Evolutionary conservation across 2,797 vertebrate species (phyloP).

Genomic region (Eptatretus atami): DNA sequence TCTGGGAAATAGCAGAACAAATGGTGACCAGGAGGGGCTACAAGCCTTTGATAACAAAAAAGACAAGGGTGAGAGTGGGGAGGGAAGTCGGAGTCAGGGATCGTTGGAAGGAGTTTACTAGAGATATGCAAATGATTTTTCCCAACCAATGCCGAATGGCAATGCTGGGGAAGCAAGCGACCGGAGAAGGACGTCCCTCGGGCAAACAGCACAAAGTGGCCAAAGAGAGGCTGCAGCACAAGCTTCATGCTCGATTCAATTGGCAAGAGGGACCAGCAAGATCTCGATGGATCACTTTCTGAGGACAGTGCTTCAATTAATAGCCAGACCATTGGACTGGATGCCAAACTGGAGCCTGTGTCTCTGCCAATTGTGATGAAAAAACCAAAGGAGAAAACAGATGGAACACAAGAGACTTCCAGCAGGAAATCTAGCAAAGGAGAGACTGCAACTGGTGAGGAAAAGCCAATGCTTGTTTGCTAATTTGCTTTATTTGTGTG

Average conservation of each 20-base stretch:
- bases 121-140: slow-evolving; percentile 67
- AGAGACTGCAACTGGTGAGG: no score
- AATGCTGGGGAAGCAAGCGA: slow-evolving; percentile 6
- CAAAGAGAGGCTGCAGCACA: slow-evolving; percentile 43
- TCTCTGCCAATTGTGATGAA: no score
- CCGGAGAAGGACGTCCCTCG: slow-evolving; percentile 12
- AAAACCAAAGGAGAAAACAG: no score
- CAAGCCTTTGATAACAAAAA: slow-evolving; percentile 20
- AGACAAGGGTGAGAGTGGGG: slow-evolving; percentile 13
- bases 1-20: background rate
- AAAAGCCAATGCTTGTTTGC: no score
- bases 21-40: background rate
- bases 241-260: slow-evolving; percentile 32
- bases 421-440: no score
- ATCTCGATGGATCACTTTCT: no score
- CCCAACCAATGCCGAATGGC: slow-evolving; percentile 8
- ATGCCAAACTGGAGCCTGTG: no score
- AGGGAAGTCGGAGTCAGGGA: slow-evolving; percentile 15
- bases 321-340: no score
- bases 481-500: no score
- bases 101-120: slow-evolving; percentile 58
- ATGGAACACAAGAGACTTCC: no score
- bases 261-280: no score
- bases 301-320: no score
- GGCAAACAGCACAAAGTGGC: slow-evolving; percentile 19